A percentile compares a stretch with the other conserved stretches of the same genome.
Conservation (phyloP, 2,797 vertebrate genomes). For the Chaetodon trifasciatus region DNA sequence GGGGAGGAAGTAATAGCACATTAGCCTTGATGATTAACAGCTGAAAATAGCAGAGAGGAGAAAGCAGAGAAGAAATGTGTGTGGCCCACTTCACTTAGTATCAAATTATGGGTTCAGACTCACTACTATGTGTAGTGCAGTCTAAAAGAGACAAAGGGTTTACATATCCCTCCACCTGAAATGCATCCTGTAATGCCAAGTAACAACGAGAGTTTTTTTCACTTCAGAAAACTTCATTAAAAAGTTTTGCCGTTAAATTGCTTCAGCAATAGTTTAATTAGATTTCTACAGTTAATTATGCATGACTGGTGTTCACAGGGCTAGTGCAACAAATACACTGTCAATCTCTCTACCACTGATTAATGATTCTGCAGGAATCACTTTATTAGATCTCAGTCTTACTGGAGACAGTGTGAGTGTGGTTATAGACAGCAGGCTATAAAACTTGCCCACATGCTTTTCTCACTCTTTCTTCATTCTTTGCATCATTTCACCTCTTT, state of each 20-base stretch:
- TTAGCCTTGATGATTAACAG: conserved; percentile 15
- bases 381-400: conserved; percentile 9
- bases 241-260: conserved; percentile 14
- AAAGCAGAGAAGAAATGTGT: background rate
- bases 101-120: conserved; percentile 17
- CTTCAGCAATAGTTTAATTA: conserved; percentile 22
- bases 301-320: conserved; percentile 5
- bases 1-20: conserved; percentile 14
- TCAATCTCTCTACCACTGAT: background rate
- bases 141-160: background rate
- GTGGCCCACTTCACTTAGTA: conserved; percentile 4
- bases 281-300: conserved; percentile 25
- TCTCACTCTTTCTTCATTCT: background rate
- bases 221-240: background rate
- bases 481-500: background rate
- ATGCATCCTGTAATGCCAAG: background rate
- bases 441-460: background rate
- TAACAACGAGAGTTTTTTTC: background rate
- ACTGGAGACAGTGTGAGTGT: background rate
- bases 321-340: conserved; percentile 3
- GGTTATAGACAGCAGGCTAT: background rate
- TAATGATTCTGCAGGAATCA: conserved; percentile 17
- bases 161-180: background rate
- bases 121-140: background rate
- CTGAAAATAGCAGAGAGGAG: conserved; percentile 5